Percentiles rank a stretch among this genome's conserved stretches.
phyloP scores from a whole-genome alignment of 2,888 invertebrate species.

The Acanthosoma haemorrhoidale region DNA sequence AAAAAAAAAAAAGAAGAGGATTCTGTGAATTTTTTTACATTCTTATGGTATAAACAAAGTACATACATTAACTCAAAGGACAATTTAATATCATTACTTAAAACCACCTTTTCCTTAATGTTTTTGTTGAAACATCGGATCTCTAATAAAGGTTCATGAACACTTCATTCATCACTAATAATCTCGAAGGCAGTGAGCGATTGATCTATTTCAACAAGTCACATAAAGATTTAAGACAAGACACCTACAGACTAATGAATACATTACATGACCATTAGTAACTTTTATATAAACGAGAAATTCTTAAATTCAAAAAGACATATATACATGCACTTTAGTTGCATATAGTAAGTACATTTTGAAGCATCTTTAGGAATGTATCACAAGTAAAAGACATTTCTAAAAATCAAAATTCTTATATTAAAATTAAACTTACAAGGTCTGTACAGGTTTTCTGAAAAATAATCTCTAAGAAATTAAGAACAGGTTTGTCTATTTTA shows the following conservation, averaged over 20 bases:
- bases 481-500: not conserved
- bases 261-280: not conserved
- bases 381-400: not conserved
- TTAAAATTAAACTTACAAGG: constrained; percentile 8
- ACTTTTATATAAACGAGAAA: not conserved
- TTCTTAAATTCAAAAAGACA: not conserved
- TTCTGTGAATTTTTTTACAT: too few relatives aligned
- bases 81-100: too few relatives aligned
- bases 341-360: not conserved
- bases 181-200: not conserved
- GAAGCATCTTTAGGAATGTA: constrained; percentile 18
- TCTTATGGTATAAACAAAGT: too few relatives aligned
- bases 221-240: not conserved
- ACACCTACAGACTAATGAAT: not conserved
- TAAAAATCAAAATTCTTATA: not conserved
- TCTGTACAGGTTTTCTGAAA: constrained; percentile 15
- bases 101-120: not conserved
- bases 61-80: too few relatives aligned
- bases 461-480: not conserved
- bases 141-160: not conserved
- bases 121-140: not conserved
- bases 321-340: not conserved
- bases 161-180: not conserved
- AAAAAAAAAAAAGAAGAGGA: too few relatives aligned
- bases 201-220: not conserved